Evolutionary conservation across 1,140 invertebrate species (phyloP).

Genomic region (Calephelis nemesis): DNA sequence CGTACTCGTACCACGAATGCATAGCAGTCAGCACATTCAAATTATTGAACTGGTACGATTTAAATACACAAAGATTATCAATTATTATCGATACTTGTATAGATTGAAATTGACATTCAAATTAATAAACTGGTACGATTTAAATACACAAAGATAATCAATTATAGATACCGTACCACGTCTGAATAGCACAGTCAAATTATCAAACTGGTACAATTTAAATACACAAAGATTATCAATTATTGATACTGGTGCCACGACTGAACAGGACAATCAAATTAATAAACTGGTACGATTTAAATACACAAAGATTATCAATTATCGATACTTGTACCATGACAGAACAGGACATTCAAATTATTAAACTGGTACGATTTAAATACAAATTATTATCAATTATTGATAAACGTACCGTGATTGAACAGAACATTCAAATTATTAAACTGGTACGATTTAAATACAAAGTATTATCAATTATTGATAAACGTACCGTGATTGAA

Average conservation of each 20-base stretch:
- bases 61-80: neutral
- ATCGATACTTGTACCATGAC: neutral
- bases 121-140: too few relatives aligned
- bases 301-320: too few relatives aligned
- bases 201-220: neutral
- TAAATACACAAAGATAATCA: too few relatives aligned
- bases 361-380: neutral
- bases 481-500: neutral
- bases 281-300: too few relatives aligned
- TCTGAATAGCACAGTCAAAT: constrained; percentile 24
- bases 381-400: neutral
- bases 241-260: too few relatives aligned
- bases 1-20: neutral
- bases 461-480: too few relatives aligned
- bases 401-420: neutral
- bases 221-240: neutral
- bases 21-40: constrained; percentile 29
- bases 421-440: constrained; percentile 23
- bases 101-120: too few relatives aligned
- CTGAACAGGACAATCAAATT: too few relatives aligned
- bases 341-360: constrained; percentile 23
- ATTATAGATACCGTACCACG: neutral
- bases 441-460: neutral
- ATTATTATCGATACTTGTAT: too few relatives aligned
- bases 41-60: neutral